Conservation (phyloP, 2,113 vertebrate genomes). For the Sinocyclocheilus maitianheensis region DNA sequence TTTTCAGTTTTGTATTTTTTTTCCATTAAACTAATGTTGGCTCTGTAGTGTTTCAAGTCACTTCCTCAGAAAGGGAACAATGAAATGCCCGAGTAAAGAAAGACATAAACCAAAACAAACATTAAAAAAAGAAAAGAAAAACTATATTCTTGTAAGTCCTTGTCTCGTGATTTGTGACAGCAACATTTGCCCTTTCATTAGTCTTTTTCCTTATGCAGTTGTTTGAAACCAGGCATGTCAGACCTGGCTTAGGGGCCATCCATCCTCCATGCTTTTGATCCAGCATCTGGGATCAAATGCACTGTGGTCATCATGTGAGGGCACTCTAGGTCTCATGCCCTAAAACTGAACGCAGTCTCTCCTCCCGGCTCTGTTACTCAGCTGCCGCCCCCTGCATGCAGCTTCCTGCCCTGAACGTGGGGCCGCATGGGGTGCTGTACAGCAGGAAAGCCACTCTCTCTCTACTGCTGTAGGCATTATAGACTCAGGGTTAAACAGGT, state of each 20-base stretch:
- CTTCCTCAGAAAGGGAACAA: slow-evolving; percentile 98
- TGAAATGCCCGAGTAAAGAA: slow-evolving; percentile 98
- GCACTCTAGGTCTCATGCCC: slow-evolving; percentile 38
- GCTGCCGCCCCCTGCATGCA: background rate
- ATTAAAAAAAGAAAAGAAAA: slow-evolving; percentile 77
- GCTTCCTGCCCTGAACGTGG: background rate
- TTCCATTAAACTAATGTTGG: slow-evolving; percentile 98
- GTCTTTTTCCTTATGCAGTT: slow-evolving; percentile 65
- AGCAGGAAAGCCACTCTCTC: slow-evolving; percentile 28
- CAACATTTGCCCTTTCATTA: slow-evolving; percentile 50
- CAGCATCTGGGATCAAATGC: slow-evolving; percentile 36
- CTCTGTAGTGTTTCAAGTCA: slow-evolving; percentile 99
- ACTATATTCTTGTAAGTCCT: slow-evolving; percentile 79
- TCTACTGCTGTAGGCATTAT: slow-evolving; percentile 14
- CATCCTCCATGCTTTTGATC: slow-evolving; percentile 22
- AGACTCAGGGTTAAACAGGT: slow-evolving; percentile 16
- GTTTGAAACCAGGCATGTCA: slow-evolving; percentile 55
- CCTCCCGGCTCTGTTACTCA: slow-evolving; percentile 6
- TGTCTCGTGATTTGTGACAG: slow-evolving; percentile 74
- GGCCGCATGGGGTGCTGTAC: slow-evolving; percentile 8
- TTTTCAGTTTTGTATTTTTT: slow-evolving; percentile 77
- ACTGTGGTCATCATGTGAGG: background rate
- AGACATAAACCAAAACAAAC: slow-evolving; percentile 69
- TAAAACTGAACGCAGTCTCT: slow-evolving; percentile 32
- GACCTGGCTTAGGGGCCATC: slow-evolving; percentile 26